Base-by-base conservation (phyloP, 2,888 invertebrate species). In the Isotomurus palustris region DNA sequence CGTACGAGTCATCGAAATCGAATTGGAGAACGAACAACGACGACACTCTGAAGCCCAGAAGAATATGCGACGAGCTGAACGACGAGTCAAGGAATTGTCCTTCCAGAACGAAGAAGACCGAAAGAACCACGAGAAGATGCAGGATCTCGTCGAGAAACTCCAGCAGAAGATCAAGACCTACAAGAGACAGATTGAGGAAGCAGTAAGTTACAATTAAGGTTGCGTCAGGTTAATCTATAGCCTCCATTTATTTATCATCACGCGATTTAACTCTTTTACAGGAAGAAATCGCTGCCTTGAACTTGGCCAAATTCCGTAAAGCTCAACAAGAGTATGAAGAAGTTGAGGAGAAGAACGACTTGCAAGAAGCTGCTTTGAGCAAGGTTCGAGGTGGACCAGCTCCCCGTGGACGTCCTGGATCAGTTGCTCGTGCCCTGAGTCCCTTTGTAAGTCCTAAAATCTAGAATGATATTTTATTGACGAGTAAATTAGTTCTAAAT, bases 11-110 rank as follows among this genome's bases (percentile, higher is more conserved):
- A 67, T 78, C 56, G 78, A 79, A 65, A 72, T 75, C 60, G 81
- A 82, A 68, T 72, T 81, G 59, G 82, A 81, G 67, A 75, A 73
- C 71, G 97, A 97, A 84, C 94, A 95, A 81, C 88, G 96, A 79
- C 88, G 96, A 82, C 95, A 97, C 81, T 92, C 93, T 72, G 96
- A 96, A 78, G 94, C 95, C 73, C 92, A 93, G 80, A 96, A 96
- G 91, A 94, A 93, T 82, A 84, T 94, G 78, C 90, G 95, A 79
- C 95, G 95, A 81, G 88, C 92, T 72, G 96, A 96, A 79, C 89
- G 92, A 75, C 91, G 95, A 77, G 89, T 95, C 78, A 96, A 95
- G 86, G 96, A 96, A 80, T 83, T 95, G 76, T 91, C 91, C 83
- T 93, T 93, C 91, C 86, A 92, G 82, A 90, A 91, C 68, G 97